These are phyloP conservation scores for Henicopernis longicauda DNA, from an alignment of 2,113 vertebrate species.

Conservation along the genomic window DNA sequence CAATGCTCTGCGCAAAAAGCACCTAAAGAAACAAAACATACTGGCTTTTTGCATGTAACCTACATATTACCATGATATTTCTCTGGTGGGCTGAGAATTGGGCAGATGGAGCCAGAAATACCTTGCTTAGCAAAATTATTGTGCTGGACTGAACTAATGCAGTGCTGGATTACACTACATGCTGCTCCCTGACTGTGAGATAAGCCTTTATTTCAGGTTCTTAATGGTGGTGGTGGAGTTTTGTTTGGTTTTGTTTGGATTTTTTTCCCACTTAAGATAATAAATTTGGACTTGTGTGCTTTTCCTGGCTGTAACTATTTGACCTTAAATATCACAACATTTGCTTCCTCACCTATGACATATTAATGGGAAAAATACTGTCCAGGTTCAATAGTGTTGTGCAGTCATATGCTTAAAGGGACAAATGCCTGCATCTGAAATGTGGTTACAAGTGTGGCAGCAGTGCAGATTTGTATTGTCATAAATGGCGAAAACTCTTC, in stretches of 20 bases:
- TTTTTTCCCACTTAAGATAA: not conserved
- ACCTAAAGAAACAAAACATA: not conserved
- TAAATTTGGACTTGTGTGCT: not conserved
- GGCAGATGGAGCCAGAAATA: not conserved
- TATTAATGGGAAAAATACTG: not conserved
- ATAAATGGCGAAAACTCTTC: not conserved
- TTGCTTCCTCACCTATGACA: not conserved
- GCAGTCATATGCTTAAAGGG: not conserved
- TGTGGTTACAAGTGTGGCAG: not conserved
- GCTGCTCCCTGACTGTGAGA: not conserved
- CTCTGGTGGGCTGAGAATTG: not conserved
- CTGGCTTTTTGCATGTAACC: not conserved
- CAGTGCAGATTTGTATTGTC: not conserved
- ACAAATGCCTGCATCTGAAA: not conserved
- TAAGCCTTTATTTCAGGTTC: not conserved
- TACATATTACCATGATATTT: not conserved
- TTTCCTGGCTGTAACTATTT: not conserved
- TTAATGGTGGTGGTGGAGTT: not conserved
- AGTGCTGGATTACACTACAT: not conserved
- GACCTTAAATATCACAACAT: not conserved
- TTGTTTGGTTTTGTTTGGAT: not conserved
- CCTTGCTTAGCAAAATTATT: not conserved
- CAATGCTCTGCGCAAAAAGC: not conserved
- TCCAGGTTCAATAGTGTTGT: not conserved
- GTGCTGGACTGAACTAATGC: not conserved